Evolutionary conservation across 2,113 vertebrate genomes (phyloP).

Genomic region (Cairina moschata): DNA sequence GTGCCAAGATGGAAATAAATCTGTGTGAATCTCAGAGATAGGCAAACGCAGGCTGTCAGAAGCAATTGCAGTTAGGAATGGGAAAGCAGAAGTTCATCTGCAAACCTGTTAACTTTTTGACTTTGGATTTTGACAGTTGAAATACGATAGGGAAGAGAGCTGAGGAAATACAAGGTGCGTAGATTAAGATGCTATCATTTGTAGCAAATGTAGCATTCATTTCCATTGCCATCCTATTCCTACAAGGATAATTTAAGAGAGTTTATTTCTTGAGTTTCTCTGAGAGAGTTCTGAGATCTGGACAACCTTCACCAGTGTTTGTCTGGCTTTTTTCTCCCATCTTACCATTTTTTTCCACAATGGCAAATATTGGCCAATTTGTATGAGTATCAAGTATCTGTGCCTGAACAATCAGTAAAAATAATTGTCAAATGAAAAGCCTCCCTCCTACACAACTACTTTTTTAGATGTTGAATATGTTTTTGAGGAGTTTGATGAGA

Average conservation of each 20-base stretch:
- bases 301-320: not conserved
- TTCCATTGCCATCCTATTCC: not conserved
- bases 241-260: not conserved
- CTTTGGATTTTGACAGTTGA: not conserved
- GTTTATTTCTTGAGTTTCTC: not conserved
- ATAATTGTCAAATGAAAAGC: not conserved
- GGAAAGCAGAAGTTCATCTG: not conserved
- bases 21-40: not conserved
- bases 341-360: not conserved
- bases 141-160: not conserved
- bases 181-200: not conserved
- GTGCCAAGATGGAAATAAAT: not conserved
- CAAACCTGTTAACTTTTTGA: not conserved
- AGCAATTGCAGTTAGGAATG: not conserved
- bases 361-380: not conserved
- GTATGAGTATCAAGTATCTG: not conserved
- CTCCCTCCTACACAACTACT: not conserved
- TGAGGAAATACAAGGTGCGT: not conserved
- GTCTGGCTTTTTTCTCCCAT: not conserved
- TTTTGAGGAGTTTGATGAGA: not conserved
- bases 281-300: not conserved
- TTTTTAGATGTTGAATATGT: not conserved
- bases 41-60: constrained; percentile 5
- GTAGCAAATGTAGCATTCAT: not conserved
- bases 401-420: not conserved